A percentile compares a stretch with the other conserved stretches of the same genome.
Conservation (phyloP, 2,113 vertebrate genomes). For the Perca flavescens region DNA sequence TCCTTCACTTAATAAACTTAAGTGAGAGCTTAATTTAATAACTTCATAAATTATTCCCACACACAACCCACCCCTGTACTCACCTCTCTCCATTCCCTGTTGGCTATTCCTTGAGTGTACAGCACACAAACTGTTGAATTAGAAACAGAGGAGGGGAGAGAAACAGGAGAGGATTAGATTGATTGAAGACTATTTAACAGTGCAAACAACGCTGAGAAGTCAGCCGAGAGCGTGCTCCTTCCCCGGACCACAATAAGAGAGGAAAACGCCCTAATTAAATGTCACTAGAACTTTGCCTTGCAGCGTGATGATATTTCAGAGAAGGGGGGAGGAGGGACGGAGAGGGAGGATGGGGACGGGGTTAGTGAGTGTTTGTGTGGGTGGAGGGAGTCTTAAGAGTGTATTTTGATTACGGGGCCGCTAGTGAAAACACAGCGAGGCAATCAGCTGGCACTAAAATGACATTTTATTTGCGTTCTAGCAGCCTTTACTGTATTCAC, state of each 20-base stretch:
- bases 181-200: conserved; percentile 56
- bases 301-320: conserved; percentile 71
- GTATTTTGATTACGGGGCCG: conserved; percentile 40
- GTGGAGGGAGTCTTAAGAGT: conserved; percentile 36
- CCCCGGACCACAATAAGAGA: conserved; percentile 41
- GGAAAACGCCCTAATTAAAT: conserved; percentile 76
- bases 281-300: conserved; percentile 69
- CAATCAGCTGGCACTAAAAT: conserved; percentile 70
- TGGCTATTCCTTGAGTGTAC: conserved; percentile 94
- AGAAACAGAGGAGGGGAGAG: conserved; percentile 32
- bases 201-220: conserved; percentile 30
- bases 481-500: conserved; percentile 41
- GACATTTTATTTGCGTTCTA: conserved; percentile 72
- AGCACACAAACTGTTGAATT: conserved; percentile 87
- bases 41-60: background rate
- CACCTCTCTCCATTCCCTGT: conserved; percentile 99
- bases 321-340: background rate
- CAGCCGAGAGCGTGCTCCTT: conserved; percentile 41
- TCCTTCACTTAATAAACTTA: background rate
- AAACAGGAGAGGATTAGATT: conserved; percentile 23
- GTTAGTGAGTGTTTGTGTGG: conserved; percentile 35
- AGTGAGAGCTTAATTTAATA: too few relatives aligned
- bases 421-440: conserved; percentile 34
- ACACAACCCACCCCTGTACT: conserved; percentile 63
- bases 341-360: background rate